phyloP scores from a whole-genome alignment of 1,140 invertebrate species.

The Neodiprion pinetum region DNA sequence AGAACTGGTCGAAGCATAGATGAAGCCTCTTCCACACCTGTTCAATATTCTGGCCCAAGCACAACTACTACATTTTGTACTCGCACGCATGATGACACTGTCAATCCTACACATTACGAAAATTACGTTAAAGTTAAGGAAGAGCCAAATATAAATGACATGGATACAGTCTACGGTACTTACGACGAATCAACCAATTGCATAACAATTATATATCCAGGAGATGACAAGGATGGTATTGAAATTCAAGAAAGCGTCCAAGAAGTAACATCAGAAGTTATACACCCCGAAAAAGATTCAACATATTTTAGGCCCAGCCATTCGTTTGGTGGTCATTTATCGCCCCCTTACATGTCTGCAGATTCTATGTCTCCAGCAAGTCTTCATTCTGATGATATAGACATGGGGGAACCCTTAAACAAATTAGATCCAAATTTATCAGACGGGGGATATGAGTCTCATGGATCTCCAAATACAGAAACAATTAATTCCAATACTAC shows the following conservation, averaged over 20 bases:
- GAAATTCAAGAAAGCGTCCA: slow-evolving; percentile 49
- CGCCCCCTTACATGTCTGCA: slow-evolving; percentile 39
- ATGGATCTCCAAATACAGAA: slow-evolving; percentile 46
- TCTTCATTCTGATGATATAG: slow-evolving; percentile 50
- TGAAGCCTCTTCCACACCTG: not conserved
- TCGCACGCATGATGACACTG: slow-evolving; percentile 22
- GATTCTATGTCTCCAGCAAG: slow-evolving; percentile 51
- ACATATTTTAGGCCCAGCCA: slow-evolving; percentile 30
- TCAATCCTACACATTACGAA: slow-evolving; percentile 35
- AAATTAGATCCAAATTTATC: slow-evolving; percentile 46
- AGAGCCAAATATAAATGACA: slow-evolving; percentile 38
- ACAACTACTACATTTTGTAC: slow-evolving; percentile 11
- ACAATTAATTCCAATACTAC: slow-evolving; percentile 42
- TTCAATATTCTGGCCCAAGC: slow-evolving; percentile 10
- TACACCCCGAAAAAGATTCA: slow-evolving; percentile 26
- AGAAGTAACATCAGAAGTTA: slow-evolving; percentile 40
- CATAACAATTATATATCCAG: slow-evolving; percentile 73
- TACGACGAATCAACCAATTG: slow-evolving; percentile 75
- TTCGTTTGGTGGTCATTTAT: slow-evolving; percentile 32
- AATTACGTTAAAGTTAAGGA: slow-evolving; percentile 62
- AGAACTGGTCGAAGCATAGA: slow-evolving; percentile 58
- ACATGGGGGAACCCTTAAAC: slow-evolving; percentile 22
- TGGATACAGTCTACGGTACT: slow-evolving; percentile 68
- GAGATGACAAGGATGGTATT: slow-evolving; percentile 63
- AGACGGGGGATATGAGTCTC: slow-evolving; percentile 59